Percentiles rank a stretch among this genome's conserved stretches.
Evolutionary conservation across 2,113 vertebrate genomes (phyloP).

Genomic region (Lagopus muta): DNA sequence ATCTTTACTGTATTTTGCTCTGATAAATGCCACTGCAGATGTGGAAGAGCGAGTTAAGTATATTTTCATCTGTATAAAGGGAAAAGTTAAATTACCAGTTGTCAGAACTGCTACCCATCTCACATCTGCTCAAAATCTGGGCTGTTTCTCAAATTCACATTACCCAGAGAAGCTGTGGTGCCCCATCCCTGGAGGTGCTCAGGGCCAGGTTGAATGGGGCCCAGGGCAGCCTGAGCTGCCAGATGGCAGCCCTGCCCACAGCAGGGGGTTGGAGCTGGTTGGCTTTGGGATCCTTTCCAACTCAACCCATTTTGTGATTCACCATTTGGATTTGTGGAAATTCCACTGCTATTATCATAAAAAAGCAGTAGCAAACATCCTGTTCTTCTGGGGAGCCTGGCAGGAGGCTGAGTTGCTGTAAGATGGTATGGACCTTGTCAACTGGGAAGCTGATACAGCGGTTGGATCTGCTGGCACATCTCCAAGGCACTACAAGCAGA

Average conservation of each 20-base stretch:
- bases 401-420: fast-evolving
- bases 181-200: too few relatives aligned
- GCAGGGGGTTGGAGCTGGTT: too few relatives aligned
- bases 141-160: background rate
- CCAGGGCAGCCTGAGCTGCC: too few relatives aligned
- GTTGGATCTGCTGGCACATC: fast-evolving
- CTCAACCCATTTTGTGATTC: too few relatives aligned
- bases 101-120: background rate
- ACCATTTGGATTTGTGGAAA: fast-evolving
- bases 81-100: background rate
- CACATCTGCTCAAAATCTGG: background rate
- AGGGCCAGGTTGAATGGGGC: too few relatives aligned
- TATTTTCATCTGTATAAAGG: background rate
- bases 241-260: too few relatives aligned
- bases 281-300: too few relatives aligned
- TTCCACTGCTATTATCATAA: fast-evolving
- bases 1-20: background rate
- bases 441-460: fast-evolving
- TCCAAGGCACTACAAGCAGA: fast-evolving
- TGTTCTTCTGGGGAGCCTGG: background rate
- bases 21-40: background rate
- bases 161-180: too few relatives aligned
- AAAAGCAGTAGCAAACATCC: background rate
- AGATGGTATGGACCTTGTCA: fast-evolving
- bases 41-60: background rate